Conservation (phyloP, 2,797 vertebrate species). For the Eospalax fontanierii region DNA sequence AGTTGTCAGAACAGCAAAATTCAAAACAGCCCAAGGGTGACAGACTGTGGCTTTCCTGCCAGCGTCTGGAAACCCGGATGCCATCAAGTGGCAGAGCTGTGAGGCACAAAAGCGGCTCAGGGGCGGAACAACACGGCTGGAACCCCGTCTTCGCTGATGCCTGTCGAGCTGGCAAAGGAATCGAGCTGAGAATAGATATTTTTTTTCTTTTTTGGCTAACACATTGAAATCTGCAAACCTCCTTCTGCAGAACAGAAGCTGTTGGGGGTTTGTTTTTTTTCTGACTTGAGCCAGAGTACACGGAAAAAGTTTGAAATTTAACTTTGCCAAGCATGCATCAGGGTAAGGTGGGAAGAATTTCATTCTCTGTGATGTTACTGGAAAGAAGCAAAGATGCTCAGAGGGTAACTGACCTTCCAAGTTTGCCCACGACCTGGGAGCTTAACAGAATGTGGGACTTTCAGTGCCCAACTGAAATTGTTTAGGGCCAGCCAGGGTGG, state of each 20-base stretch:
- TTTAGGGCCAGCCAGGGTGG: not conserved
- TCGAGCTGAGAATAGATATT: slow-evolving; percentile 65
- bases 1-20: slow-evolving; percentile 71
- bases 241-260: slow-evolving; percentile 78
- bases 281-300: slow-evolving; percentile 69
- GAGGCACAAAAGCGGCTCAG: slow-evolving; percentile 64
- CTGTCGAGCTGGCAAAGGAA: slow-evolving; percentile 71
- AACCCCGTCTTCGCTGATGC: slow-evolving; percentile 58
- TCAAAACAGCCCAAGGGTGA: slow-evolving; percentile 60
- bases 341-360: not conserved
- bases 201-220: slow-evolving; percentile 74
- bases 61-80: slow-evolving; percentile 54
- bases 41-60: slow-evolving; percentile 70
- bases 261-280: slow-evolving; percentile 75
- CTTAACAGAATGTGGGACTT: not conserved
- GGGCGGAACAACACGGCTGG: slow-evolving; percentile 14
- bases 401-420: not conserved
- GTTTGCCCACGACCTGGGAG: not conserved
- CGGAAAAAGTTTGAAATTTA: slow-evolving; percentile 51
- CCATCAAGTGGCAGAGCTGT: slow-evolving; percentile 66
- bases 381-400: not conserved
- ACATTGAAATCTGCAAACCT: slow-evolving; percentile 71
- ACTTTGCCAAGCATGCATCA: slow-evolving; percentile 48
- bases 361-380: not conserved
- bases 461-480: not conserved